A percentile compares a stretch with the other conserved stretches of the same genome.
phyloP scores from a whole-genome alignment of 2,113 vertebrate species.

The Clarias macrocephalus region DNA sequence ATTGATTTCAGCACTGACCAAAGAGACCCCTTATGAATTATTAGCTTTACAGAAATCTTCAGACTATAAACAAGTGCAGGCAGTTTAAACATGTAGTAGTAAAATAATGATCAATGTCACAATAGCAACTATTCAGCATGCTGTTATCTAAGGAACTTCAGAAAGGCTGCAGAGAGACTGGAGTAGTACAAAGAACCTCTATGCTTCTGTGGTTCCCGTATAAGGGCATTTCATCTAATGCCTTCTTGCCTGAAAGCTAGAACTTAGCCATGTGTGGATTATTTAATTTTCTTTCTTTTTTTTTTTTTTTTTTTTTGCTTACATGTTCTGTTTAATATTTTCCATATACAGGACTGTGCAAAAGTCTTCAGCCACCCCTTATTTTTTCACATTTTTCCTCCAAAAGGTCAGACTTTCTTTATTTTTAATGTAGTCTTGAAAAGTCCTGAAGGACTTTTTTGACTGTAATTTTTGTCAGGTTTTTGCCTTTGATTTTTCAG shows the following conservation, averaged over 20 bases:
- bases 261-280: neutral
- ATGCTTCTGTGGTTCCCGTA: neutral
- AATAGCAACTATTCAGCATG: too few relatives aligned
- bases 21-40: neutral
- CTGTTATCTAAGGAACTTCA: neutral
- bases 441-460: too few relatives aligned
- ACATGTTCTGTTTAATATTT: neutral
- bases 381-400: too few relatives aligned
- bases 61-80: neutral
- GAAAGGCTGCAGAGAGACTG: neutral
- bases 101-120: too few relatives aligned
- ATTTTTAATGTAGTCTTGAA: too few relatives aligned
- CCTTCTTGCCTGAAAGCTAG: neutral
- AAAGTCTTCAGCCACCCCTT: too few relatives aligned
- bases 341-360: neutral
- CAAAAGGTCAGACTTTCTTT: too few relatives aligned
- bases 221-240: neutral
- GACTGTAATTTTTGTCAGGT: too few relatives aligned
- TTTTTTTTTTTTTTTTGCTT: too few relatives aligned
- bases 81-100: neutral
- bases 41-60: neutral
- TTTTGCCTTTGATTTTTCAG: too few relatives aligned
- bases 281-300: neutral
- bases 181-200: neutral
- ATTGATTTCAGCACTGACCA: neutral